Percentiles rank a stretch among this genome's conserved stretches.
phyloP scores from a whole-genome alignment of 2,888 invertebrate species.

The Himalopsyche tibetana region DNA sequence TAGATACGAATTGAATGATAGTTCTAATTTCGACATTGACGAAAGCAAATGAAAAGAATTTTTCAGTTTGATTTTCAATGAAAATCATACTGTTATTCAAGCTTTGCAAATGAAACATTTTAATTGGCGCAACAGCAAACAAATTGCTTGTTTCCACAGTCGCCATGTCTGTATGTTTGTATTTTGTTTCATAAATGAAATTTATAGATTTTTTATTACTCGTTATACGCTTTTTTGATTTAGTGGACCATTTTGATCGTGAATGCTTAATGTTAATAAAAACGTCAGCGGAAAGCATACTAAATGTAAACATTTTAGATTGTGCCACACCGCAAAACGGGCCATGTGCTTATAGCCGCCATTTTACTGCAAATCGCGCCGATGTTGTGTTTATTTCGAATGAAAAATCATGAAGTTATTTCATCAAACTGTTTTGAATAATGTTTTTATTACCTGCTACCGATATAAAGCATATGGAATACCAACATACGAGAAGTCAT shows the following conservation, averaged over 20 bases:
- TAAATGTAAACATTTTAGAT: background rate
- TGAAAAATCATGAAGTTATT: background rate
- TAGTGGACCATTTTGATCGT: conserved; percentile 20
- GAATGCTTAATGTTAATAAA: conserved; percentile 34
- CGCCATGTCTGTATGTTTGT: background rate
- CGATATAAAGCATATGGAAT: too few species aligned
- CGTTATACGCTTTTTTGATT: conserved; percentile 13
- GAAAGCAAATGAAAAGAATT: too few species aligned
- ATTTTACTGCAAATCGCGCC: background rate
- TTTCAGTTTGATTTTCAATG: background rate
- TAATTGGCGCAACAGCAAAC: background rate
- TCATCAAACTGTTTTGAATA: too few species aligned
- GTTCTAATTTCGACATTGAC: too few species aligned
- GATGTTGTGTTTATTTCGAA: background rate
- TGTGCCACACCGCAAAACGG: background rate
- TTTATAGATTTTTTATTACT: conserved; percentile 18
- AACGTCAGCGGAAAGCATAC: conserved; percentile 3
- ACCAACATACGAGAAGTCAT: too few species aligned
- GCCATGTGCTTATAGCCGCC: background rate
- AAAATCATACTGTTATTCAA: background rate
- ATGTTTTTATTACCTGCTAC: too few species aligned
- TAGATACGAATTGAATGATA: too few species aligned
- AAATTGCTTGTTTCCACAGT: conserved; percentile 8
- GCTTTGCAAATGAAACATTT: background rate
- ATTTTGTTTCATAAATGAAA: conserved; percentile 20